These are phyloP conservation scores for Peromyscus attwateri DNA, from an alignment of 2,797 vertebrate genomes.

Conservation along the genomic window DNA sequence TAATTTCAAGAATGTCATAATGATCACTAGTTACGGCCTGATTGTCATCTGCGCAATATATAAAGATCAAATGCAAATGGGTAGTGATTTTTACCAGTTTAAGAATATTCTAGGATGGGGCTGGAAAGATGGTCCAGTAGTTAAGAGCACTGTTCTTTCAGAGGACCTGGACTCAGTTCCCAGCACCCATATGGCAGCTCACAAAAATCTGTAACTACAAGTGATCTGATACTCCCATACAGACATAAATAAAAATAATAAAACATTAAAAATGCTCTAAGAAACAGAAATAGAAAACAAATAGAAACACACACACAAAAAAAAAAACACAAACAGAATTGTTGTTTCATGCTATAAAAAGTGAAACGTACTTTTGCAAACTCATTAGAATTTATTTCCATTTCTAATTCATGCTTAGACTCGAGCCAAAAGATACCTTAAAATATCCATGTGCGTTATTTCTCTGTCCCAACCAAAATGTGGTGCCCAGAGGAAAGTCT, in stretches of 20 bases:
- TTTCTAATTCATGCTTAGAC: neutral
- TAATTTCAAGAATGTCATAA: conserved; percentile 53
- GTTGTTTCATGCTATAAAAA: conserved; percentile 19
- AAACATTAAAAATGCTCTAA: neutral
- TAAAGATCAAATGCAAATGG: conserved; percentile 39
- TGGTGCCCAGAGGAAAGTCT: conserved; percentile 94
- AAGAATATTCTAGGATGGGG: neutral
- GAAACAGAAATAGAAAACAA: neutral
- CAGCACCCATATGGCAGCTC: neutral
- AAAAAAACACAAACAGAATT: neutral
- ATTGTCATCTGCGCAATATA: neutral
- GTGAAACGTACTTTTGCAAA: neutral
- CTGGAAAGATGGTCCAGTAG: neutral
- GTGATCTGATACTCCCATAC: neutral
- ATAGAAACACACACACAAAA: neutral
- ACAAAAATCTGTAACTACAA: neutral
- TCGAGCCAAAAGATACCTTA: conserved; percentile 90
- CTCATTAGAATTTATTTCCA: conserved; percentile 47
- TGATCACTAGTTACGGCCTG: neutral
- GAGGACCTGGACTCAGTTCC: neutral
- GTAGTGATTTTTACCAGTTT: conserved; percentile 22
- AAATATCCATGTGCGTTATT: conserved; percentile 97
- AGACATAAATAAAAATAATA: neutral
- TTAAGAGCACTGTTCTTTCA: neutral
- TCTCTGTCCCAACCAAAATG: conserved; percentile 97